Conservation (phyloP, 2,113 vertebrate species). For the Perccottus glenii region DNA sequence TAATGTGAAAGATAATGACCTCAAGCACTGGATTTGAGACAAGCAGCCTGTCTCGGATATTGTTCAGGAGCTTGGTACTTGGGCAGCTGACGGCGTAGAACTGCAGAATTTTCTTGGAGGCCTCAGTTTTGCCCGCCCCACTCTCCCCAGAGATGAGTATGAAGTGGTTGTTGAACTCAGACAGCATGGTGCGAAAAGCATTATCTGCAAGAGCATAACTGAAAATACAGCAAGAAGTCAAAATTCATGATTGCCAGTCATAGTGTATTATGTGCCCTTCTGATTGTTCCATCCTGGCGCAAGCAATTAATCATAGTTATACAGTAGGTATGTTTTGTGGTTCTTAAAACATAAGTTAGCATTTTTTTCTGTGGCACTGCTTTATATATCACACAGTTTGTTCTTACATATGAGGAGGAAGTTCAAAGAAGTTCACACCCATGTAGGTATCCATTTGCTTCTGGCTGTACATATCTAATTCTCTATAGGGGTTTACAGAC, state of each 20-base stretch:
- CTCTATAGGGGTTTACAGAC: conserved; percentile 96
- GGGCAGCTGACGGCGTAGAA: conserved; percentile 94
- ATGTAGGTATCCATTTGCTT: conserved; percentile 95
- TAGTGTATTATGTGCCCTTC: too few species aligned
- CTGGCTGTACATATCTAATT: conserved; percentile 87
- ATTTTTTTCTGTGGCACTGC: too few species aligned
- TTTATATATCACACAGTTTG: background rate
- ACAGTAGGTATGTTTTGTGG: background rate
- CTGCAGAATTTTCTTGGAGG: conserved; percentile 96
- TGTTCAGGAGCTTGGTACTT: conserved; percentile 86
- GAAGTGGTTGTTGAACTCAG: conserved; percentile 92
- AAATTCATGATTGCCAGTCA: too few species aligned
- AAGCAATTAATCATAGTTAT: too few species aligned
- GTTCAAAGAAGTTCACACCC: conserved; percentile 96
- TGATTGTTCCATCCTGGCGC: too few species aligned
- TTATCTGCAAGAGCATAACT: conserved; percentile 97
- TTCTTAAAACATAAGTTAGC: too few species aligned
- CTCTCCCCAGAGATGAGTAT: conserved; percentile 98
- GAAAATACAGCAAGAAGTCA: conserved; percentile 12
- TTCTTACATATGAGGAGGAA: conserved; percentile 96
- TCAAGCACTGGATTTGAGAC: conserved; percentile 96
- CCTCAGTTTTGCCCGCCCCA: conserved; percentile 93
- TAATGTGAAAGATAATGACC: conserved; percentile 71
- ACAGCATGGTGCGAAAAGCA: conserved; percentile 93
- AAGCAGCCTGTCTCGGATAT: conserved; percentile 88